Conservation (phyloP, 1,140 invertebrate genomes). For the Sesamia nonagrioides region DNA sequence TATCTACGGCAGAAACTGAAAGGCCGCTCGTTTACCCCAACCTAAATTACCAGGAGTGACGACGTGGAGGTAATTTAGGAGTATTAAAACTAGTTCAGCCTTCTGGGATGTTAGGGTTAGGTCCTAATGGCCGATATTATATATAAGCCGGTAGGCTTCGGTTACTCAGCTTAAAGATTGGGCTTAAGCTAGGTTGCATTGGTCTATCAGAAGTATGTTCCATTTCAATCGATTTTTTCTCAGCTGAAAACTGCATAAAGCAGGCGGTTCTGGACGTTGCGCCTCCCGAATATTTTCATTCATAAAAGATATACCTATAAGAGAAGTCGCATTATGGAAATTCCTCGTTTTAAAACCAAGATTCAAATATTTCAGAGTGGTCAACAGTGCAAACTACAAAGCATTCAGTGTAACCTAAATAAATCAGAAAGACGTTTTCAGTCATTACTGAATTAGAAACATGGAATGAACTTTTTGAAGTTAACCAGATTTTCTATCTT, state of each 20-base stretch:
- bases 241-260: neutral
- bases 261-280: no score
- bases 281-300: neutral
- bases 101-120: constrained; percentile 30
- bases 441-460: constrained; percentile 2
- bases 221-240: neutral
- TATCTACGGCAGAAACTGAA: constrained; percentile 12
- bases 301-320: neutral
- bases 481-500: constrained; percentile 10
- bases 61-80: constrained; percentile 39
- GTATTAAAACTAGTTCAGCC: constrained; percentile 29
- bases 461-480: neutral
- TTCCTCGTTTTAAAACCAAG: neutral
- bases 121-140: constrained; percentile 26
- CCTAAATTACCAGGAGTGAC: constrained; percentile 34
- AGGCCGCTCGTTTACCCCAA: constrained; percentile 22
- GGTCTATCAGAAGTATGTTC: neutral
- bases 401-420: neutral
- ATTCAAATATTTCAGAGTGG: constrained; percentile 10
- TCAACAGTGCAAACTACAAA: neutral
- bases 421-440: neutral
- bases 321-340: neutral
- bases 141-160: constrained; percentile 2
- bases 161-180: constrained; percentile 22
- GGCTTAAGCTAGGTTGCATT: neutral